These are phyloP conservation scores for Timema podura DNA, from an alignment of 2,888 invertebrate species.

Conservation along the genomic window DNA sequence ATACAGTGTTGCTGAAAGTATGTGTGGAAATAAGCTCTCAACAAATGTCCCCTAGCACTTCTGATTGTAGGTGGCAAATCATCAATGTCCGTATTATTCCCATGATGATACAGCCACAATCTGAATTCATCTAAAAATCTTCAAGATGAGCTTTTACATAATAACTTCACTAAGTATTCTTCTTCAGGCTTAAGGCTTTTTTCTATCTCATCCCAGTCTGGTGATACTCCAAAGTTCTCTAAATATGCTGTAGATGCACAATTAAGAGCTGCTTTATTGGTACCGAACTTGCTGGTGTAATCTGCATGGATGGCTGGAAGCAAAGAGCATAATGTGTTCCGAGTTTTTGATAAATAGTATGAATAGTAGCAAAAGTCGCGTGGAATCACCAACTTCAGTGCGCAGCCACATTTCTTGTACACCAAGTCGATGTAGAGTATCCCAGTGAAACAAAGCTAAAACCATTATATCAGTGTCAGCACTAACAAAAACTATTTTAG, in stretches of 20 bases:
- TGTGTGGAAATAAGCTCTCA: background rate
- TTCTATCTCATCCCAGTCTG: background rate
- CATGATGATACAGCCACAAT: background rate
- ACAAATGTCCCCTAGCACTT: background rate
- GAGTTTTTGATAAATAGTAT: no score
- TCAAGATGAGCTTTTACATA: background rate
- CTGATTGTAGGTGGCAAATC: background rate
- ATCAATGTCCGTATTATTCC: background rate
- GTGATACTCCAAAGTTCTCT: background rate
- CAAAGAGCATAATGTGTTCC: no score
- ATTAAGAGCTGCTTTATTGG: background rate
- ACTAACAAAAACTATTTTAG: background rate
- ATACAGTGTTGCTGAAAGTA: background rate
- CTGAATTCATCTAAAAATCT: background rate
- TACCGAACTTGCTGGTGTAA: background rate
- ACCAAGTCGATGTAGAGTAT: background rate
- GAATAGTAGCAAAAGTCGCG: background rate
- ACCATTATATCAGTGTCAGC: background rate
- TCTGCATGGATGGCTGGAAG: background rate
- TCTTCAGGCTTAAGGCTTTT: background rate
- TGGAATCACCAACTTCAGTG: background rate
- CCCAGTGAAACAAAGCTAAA: background rate
- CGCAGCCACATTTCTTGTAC: background rate
- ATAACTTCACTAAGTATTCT: background rate
- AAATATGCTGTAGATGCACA: background rate